phyloP scores from a whole-genome alignment of 92 coral and sea anemone genomes.

The Ricordea florida region DNA sequence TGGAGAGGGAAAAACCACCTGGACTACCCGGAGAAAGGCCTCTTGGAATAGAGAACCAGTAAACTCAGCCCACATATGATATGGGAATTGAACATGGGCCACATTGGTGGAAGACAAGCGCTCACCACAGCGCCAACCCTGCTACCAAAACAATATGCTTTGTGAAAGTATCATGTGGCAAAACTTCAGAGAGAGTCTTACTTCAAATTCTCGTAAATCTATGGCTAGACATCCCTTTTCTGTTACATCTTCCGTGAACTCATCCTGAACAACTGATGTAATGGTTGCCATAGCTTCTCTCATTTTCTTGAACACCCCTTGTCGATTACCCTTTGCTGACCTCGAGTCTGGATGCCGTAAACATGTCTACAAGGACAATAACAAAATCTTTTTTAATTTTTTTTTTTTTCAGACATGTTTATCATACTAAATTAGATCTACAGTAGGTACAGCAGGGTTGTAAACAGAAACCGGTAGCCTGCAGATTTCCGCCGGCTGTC shows the following conservation, averaged over 20 bases:
- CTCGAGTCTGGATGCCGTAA: constrained; percentile 96
- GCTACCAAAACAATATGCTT: not conserved
- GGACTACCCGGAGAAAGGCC: too few relatives aligned
- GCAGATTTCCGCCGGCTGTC: too few relatives aligned
- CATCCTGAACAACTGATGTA: constrained; percentile 82
- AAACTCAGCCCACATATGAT: too few relatives aligned
- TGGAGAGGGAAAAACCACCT: too few relatives aligned
- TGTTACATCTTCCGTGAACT: constrained; percentile 30
- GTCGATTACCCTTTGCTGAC: constrained; percentile 92
- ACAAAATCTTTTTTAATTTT: too few relatives aligned
- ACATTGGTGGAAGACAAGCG: too few relatives aligned
- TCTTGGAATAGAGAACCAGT: too few relatives aligned
- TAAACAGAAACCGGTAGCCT: too few relatives aligned
- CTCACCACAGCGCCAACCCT: too few relatives aligned
- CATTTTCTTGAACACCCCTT: constrained; percentile 95
- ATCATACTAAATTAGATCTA: not conserved
- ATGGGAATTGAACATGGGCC: too few relatives aligned
- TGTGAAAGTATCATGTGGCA: too few relatives aligned
- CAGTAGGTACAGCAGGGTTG: not conserved
- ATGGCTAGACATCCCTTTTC: constrained; percentile 82
- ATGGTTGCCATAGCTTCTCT: constrained; percentile 93
- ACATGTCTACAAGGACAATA: constrained; percentile 68
- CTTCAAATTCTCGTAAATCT: constrained; percentile 94
- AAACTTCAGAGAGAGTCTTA: constrained; percentile 14
- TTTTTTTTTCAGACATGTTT: not conserved